A percentile compares a stretch with the other conserved stretches of the same genome.
Conservation (phyloP, 2,113 vertebrate species). For the Gasterosteus nipponicus region DNA sequence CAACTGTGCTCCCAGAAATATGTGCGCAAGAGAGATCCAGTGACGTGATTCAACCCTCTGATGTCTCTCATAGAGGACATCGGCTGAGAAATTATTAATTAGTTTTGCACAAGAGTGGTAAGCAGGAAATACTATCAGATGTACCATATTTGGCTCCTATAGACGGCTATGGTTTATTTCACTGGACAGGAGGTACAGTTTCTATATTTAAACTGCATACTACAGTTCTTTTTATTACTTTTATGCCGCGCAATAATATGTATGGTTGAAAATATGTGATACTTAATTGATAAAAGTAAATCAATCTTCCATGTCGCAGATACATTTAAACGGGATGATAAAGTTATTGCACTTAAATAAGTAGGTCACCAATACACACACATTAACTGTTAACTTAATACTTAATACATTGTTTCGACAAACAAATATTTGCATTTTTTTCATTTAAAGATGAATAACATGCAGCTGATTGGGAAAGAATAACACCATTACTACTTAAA, state of each 20-base stretch:
- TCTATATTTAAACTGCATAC: constrained; percentile 43
- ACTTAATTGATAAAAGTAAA: neutral
- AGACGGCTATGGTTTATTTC: constrained; percentile 38
- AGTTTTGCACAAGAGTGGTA: constrained; percentile 76
- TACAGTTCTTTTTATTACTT: constrained; percentile 2
- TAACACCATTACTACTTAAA: neutral
- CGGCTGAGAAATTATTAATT: constrained; percentile 83
- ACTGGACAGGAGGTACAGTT: constrained; percentile 32
- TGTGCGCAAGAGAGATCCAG: constrained; percentile 64
- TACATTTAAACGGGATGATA: neutral
- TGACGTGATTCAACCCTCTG: constrained; percentile 69
- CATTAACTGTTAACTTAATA: neutral
- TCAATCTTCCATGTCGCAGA: neutral
- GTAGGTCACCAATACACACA: neutral
- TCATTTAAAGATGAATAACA: neutral
- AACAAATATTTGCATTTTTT: neutral
- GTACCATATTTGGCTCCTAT: constrained; percentile 60
- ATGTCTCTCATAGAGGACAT: constrained; percentile 79
- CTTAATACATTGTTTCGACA: neutral
- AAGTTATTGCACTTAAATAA: neutral
- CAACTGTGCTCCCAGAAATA: constrained; percentile 71
- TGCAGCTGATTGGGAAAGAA: too few relatives aligned
- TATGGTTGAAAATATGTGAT: constrained; percentile 7
- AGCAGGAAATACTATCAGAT: constrained; percentile 73
- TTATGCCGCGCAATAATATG: constrained; percentile 16